phyloP scores from a whole-genome alignment of 1,140 invertebrate species.

The Mamestra configurata region DNA sequence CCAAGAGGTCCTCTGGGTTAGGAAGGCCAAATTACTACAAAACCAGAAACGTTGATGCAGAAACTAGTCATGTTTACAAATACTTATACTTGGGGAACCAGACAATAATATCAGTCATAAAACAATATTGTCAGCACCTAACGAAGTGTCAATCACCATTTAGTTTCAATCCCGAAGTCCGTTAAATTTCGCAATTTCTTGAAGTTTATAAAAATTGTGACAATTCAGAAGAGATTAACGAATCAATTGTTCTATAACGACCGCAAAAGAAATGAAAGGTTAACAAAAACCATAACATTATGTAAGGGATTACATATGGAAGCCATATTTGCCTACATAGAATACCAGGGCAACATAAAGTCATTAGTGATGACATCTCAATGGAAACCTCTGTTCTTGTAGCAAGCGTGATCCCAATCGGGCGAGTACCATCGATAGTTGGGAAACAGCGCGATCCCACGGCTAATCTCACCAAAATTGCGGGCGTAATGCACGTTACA shows the following conservation, averaged over 20 bases:
- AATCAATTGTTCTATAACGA: no score
- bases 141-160: no score
- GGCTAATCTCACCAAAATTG: slow-evolving; percentile 67
- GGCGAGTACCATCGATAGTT: slow-evolving; percentile 62
- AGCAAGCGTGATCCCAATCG: slow-evolving; percentile 59
- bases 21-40: neutral
- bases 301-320: neutral
- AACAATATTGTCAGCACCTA: no score
- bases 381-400: slow-evolving; percentile 18
- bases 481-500: slow-evolving; percentile 68
- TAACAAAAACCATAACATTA: neutral
- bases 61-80: neutral
- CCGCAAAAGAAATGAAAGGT: neutral
- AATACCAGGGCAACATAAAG: slow-evolving; percentile 1
- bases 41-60: neutral
- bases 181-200: no score
- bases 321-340: neutral
- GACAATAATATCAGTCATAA: no score
- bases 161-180: no score
- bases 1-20: neutral
- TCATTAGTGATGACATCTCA: slow-evolving; percentile 37
- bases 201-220: no score
- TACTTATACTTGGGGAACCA: no score
- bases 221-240: neutral
- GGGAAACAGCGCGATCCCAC: slow-evolving; percentile 72